These are phyloP conservation scores for Caranx ignobilis DNA, from an alignment of 2,113 vertebrate genomes.

Conservation along the genomic window DNA sequence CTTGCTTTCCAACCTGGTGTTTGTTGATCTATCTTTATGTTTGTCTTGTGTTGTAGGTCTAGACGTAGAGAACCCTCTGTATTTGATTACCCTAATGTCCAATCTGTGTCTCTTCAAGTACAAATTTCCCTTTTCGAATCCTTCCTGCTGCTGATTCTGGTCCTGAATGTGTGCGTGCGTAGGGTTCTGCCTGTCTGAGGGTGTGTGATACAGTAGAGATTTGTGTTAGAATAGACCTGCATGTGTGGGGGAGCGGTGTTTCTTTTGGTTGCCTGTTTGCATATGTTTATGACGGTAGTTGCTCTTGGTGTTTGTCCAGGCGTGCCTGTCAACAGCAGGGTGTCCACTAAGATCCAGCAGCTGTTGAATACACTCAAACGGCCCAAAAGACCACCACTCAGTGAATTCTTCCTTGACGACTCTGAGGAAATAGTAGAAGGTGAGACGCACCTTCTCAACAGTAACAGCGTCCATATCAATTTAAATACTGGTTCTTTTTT, in stretches of 20 bases:
- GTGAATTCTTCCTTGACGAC: slow-evolving; percentile 97
- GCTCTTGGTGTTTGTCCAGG: slow-evolving; percentile 82
- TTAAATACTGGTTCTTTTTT: neutral
- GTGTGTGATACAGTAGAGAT: slow-evolving; percentile 32
- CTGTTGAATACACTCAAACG: slow-evolving; percentile 98
- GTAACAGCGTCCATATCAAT: slow-evolving; percentile 20
- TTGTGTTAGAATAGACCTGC: slow-evolving; percentile 49
- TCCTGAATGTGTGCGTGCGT: slow-evolving; percentile 53
- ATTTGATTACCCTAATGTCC: slow-evolving; percentile 32
- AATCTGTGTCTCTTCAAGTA: slow-evolving; percentile 51
- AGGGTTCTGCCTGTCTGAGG: slow-evolving; percentile 53
- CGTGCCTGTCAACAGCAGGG: slow-evolving; percentile 94
- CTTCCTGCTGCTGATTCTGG: slow-evolving; percentile 64
- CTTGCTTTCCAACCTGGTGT: slow-evolving; percentile 75
- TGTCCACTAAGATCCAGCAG: slow-evolving; percentile 99
- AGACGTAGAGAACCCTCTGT: slow-evolving; percentile 59
- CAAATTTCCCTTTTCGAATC: slow-evolving; percentile 57
- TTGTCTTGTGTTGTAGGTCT: slow-evolving; percentile 62
- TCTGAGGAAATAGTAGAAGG: slow-evolving; percentile 98
- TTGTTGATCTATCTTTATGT: slow-evolving; percentile 55
- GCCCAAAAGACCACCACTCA: slow-evolving; percentile 94
- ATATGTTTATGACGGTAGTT: slow-evolving; percentile 49
- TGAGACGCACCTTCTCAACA: slow-evolving; percentile 74
- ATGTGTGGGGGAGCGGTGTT: slow-evolving; percentile 42
- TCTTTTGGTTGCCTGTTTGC: slow-evolving; percentile 22